These are phyloP conservation scores for Congeria kusceri DNA, from an alignment of 2,888 invertebrate species.

Conservation along the genomic window DNA sequence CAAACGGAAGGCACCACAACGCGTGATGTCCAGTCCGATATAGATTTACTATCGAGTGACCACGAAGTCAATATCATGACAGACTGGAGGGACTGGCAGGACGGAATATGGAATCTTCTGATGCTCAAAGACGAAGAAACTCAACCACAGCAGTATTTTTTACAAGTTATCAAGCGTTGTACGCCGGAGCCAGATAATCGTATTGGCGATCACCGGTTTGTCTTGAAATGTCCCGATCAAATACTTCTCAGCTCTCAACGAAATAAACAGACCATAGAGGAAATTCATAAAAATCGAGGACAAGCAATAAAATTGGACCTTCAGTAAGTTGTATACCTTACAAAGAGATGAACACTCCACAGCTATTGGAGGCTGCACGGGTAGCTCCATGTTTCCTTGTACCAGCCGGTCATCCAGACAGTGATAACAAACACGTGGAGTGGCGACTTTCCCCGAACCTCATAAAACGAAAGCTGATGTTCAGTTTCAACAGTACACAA, in stretches of 20 bases:
- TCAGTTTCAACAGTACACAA: not conserved
- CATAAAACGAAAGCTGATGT: not conserved
- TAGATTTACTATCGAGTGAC: not conserved
- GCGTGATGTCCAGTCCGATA: not conserved
- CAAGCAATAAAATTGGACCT: not conserved
- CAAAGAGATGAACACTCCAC: not conserved
- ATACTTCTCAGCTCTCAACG: not conserved
- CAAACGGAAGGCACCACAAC: not conserved
- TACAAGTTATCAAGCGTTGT: not conserved
- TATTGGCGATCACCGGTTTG: not conserved
- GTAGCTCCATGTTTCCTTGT: not conserved
- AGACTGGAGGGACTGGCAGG: not conserved
- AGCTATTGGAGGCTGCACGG: not conserved
- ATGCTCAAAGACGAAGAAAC: not conserved
- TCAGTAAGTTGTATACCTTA: not conserved
- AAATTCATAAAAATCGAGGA: too few relatives aligned
- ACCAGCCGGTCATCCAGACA: not conserved
- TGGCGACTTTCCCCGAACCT: not conserved
- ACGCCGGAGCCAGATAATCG: not conserved
- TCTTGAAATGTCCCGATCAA: not conserved
- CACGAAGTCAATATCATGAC: not conserved
- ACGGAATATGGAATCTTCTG: conserved; percentile 5
- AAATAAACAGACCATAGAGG: not conserved
- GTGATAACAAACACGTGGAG: not conserved
- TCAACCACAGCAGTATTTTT: not conserved